A percentile compares a stretch with the other conserved stretches of the same genome.
Evolutionary conservation across 2,888 invertebrate species (phyloP).

Genomic region (Leucophora obtusa): DNA sequence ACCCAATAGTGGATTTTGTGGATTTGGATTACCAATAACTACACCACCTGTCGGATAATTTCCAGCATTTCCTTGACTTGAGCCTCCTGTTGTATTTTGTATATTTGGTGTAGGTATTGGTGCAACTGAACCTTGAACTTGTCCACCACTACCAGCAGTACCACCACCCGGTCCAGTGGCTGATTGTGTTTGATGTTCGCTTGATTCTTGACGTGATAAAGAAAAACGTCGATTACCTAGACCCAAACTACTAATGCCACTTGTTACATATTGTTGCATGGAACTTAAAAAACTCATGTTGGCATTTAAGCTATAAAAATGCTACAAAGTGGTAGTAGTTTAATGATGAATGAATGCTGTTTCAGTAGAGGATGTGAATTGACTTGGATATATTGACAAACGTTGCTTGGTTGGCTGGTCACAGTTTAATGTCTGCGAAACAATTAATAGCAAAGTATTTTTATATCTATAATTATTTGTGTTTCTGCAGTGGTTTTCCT

Average conservation of each 20-base stretch:
- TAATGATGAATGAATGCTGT: not conserved
- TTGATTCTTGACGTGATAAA: slow-evolving; percentile 84
- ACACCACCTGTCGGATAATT: slow-evolving; percentile 70
- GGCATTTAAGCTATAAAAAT: slow-evolving; percentile 68
- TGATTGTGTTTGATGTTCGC: slow-evolving; percentile 74
- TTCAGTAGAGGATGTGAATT: not conserved
- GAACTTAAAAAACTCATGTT: slow-evolving; percentile 92
- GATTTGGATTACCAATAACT: slow-evolving; percentile 75
- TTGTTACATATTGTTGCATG: slow-evolving; percentile 90
- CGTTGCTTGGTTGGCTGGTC: not conserved
- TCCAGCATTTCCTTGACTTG: slow-evolving; percentile 26
- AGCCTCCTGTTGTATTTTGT: slow-evolving; percentile 8
- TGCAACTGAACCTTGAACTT: slow-evolving; percentile 16
- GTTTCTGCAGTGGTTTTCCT: not conserved
- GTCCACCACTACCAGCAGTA: slow-evolving; percentile 59
- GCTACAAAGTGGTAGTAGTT: not conserved
- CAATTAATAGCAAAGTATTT: not conserved
- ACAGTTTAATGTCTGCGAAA: not conserved
- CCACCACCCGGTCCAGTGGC: slow-evolving; percentile 64
- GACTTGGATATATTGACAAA: slow-evolving; percentile 27
- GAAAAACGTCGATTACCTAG: slow-evolving; percentile 87
- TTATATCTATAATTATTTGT: not conserved
- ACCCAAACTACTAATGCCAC: slow-evolving; percentile 89
- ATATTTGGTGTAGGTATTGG: slow-evolving; percentile 51
- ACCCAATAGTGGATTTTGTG: slow-evolving; percentile 75